phyloP scores from a whole-genome alignment of 2,888 invertebrate genomes.

The Unio delphinus region DNA sequence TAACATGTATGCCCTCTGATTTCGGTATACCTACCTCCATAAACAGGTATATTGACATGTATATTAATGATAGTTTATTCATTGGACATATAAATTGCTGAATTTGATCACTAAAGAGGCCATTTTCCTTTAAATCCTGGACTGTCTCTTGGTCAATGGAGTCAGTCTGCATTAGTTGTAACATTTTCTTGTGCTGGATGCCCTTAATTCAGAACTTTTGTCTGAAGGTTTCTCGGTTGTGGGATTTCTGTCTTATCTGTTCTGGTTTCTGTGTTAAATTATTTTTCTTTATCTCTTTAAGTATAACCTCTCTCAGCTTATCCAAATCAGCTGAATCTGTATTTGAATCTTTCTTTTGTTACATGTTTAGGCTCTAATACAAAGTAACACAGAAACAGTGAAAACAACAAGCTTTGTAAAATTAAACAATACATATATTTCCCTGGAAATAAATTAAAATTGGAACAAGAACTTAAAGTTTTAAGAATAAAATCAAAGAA shows the following conservation, averaged over 20 bases:
- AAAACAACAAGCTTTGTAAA: too few relatives aligned
- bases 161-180: slow-evolving; percentile 20
- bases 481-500: too few relatives aligned
- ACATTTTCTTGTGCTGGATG: slow-evolving; percentile 1
- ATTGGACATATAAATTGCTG: not conserved
- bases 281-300: too few relatives aligned
- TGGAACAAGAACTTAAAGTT: too few relatives aligned
- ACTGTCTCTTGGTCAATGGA: slow-evolving; percentile 11
- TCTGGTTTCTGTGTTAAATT: not conserved
- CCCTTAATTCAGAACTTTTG: not conserved
- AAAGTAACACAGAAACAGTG: too few relatives aligned
- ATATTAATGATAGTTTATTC: too few relatives aligned
- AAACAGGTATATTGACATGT: slow-evolving; percentile 1
- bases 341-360: slow-evolving; percentile 7
- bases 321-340: too few relatives aligned
- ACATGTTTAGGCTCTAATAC: too few relatives aligned
- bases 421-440: too few relatives aligned
- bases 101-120: not conserved
- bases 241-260: not conserved
- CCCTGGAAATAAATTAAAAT: too few relatives aligned
- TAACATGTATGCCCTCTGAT: slow-evolving; percentile 14
- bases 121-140: slow-evolving; percentile 7
- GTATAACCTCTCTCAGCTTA: too few relatives aligned
- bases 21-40: slow-evolving; percentile 6
- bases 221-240: not conserved